These are phyloP conservation scores for Nerophis ophidion DNA, from an alignment of 2,113 vertebrate species.

Conservation along the genomic window DNA sequence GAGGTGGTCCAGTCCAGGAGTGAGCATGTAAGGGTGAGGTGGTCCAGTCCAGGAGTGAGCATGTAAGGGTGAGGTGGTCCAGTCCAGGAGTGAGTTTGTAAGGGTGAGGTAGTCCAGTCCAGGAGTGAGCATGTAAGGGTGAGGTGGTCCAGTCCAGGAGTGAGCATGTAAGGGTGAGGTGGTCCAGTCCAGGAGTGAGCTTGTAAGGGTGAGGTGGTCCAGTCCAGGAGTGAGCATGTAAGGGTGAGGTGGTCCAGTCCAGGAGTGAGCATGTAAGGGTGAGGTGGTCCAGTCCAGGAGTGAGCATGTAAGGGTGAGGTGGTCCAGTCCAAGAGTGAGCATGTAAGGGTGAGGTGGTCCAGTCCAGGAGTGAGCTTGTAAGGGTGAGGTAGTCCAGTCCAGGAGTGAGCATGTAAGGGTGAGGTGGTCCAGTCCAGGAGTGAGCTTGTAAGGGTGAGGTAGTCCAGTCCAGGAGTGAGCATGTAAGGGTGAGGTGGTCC, in stretches of 20 bases:
- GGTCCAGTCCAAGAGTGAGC: conserved; percentile 62
- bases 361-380: conserved; percentile 72
- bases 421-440: no score
- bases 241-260: conserved; percentile 81
- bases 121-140: conserved; percentile 72
- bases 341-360: conserved; percentile 81
- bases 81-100: conserved; percentile 91
- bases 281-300: conserved; percentile 86
- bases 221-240: conserved; percentile 69
- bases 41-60: conserved; percentile 79
- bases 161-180: conserved; percentile 75
- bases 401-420: no score
- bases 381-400: conserved; percentile 82
- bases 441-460: conserved; percentile 75
- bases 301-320: no score
- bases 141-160: conserved; percentile 77
- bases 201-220: no score
- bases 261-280: conserved; percentile 72
- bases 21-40: conserved; percentile 75
- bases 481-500: conserved; percentile 77
- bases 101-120: no score
- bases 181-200: conserved; percentile 92
- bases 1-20: no score
- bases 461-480: conserved; percentile 79
- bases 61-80: conserved; percentile 77